These are phyloP conservation scores for Eolophus roseicapilla DNA, from an alignment of 2,113 vertebrate species.

Conservation along the genomic window DNA sequence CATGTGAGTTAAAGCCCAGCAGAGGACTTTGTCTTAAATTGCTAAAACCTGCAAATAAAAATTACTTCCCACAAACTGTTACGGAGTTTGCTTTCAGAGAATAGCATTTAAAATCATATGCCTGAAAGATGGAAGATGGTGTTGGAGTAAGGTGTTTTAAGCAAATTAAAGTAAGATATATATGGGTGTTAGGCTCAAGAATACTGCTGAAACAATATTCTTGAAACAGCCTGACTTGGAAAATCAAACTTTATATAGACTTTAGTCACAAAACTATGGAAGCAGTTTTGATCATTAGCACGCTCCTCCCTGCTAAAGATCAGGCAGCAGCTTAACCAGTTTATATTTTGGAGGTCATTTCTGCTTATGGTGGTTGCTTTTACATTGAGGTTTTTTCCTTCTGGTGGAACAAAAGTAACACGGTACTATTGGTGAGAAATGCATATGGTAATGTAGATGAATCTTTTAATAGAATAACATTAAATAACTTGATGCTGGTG, in stretches of 20 bases:
- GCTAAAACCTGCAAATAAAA: neutral
- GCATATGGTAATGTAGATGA: neutral
- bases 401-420: neutral
- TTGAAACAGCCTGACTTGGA: neutral
- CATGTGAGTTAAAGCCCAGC: neutral
- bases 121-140: neutral
- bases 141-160: neutral
- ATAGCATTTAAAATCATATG: neutral
- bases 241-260: neutral
- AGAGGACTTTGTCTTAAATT: neutral
- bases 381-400: neutral
- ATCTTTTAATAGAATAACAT: neutral
- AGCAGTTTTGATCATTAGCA: accelerated
- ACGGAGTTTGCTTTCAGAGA: neutral
- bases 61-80: neutral
- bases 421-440: neutral
- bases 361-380: neutral
- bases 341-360: neutral
- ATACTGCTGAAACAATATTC: neutral
- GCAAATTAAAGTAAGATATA: neutral
- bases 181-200: neutral
- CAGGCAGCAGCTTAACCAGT: neutral
- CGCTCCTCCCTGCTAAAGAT: neutral
- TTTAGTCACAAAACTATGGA: neutral
- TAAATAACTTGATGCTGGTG: neutral